Evolutionary conservation across 2,113 vertebrate species (phyloP).

Genomic region (Junco hyemalis): DNA sequence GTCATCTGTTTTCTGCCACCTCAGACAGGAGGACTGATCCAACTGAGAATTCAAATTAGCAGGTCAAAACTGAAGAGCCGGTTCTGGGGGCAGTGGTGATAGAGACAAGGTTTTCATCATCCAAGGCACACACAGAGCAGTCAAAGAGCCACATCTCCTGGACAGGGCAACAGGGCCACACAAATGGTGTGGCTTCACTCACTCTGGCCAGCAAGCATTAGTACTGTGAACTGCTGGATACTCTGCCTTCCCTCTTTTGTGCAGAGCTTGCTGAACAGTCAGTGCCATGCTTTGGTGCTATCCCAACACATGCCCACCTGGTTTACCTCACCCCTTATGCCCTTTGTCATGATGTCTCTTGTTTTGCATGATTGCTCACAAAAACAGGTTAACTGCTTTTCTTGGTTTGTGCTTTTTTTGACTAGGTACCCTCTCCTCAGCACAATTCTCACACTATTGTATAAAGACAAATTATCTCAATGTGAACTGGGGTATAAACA

Average conservation of each 20-base stretch:
- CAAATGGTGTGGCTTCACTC: neutral
- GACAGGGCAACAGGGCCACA: neutral
- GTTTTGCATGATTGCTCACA: neutral
- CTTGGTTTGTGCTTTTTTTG: neutral
- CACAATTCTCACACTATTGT: neutral
- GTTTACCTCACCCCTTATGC: neutral
- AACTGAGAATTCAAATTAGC: neutral
- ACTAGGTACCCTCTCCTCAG: neutral
- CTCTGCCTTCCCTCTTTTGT: neutral
- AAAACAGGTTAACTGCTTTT: neutral
- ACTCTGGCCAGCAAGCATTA: neutral
- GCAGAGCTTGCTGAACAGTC: neutral
- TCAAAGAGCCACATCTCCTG: neutral
- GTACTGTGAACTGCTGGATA: neutral
- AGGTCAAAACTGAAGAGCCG: neutral
- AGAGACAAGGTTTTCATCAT: neutral
- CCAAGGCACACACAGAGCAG: neutral
- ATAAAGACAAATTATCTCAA: neutral
- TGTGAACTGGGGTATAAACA: neutral
- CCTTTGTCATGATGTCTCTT: neutral
- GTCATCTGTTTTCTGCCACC: neutral
- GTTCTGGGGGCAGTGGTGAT: neutral
- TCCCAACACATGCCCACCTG: neutral
- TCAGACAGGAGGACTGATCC: neutral
- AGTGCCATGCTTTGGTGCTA: neutral